Base-by-base conservation (phyloP, 2,797 vertebrate genomes). In the Tachyglossus aculeatus region DNA sequence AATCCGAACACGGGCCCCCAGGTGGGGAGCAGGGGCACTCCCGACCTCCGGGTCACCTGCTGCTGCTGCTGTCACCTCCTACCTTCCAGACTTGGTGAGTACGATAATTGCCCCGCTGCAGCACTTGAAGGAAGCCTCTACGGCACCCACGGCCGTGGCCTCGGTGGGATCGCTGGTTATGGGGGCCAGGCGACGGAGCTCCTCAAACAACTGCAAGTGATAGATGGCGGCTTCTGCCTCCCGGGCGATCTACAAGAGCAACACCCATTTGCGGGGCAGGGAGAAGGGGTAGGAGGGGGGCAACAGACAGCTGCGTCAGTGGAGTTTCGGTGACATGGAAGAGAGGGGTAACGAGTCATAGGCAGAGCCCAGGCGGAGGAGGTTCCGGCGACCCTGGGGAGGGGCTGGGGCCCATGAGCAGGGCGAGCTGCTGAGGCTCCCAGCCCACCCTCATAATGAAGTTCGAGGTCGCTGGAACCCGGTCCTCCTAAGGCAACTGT, bases 121-220 rank as follows among this genome's bases (percentile, higher is more conserved):
- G 92, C 96, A 98, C 92, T 99, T 99, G 93, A 99, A 99, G 74
- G 98, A 97, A 45, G 98, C 94, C 92, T 99, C 98, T 33, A 99
- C 97, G 45, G 98, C 92, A 13, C 98, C 98, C 60, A 98, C 96
- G 60, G 98, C 97, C 1, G 96, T 91, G 0, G 96, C 88, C 93
- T 99, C 98, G 24, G 97, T 96, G 89, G 97, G 97, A 89, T 99
- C 98, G n/a, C 95, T 96, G 83, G 97, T 98, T 90, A 98, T 91
- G 70, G 96, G 94, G 25, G 95, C 89, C 87, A 94, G 93, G 55
- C 97, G 97, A 16, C 97, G 94, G 80, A 99, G 94, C 79, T 99
- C 98, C 91, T 99, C 97, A 48, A 99, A 99, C 91, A 98, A 91
- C 82, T 99, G 97, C 91, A 96, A 95, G 93, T 99, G 98, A 94